These are phyloP conservation scores for Paragorgia papillata DNA, from an alignment of 92 coral and sea anemone genomes.

Conservation along the genomic window DNA sequence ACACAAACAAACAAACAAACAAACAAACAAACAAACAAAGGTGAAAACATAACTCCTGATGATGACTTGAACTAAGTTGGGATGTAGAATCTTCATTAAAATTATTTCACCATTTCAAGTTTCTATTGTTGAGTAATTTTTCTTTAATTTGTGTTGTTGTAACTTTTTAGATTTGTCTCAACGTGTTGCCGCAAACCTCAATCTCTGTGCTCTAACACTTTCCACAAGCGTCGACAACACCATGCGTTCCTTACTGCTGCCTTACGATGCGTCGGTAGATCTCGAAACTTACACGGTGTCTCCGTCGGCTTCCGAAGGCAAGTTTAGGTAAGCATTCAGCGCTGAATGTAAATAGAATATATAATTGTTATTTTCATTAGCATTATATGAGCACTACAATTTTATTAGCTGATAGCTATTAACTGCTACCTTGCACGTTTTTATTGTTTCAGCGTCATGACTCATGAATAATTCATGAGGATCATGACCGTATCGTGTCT, in stretches of 20 bases:
- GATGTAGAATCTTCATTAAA: too few relatives aligned
- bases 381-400: too few relatives aligned
- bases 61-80: too few relatives aligned
- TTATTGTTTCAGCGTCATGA: too few relatives aligned
- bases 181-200: constrained; percentile 21
- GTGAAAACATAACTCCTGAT: too few relatives aligned
- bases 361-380: neutral
- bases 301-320: constrained; percentile 9
- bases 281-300: constrained; percentile 10
- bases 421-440: too few relatives aligned
- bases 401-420: too few relatives aligned
- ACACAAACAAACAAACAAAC: too few relatives aligned
- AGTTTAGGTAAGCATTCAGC: neutral
- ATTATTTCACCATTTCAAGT: too few relatives aligned
- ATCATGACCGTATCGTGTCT: too few relatives aligned
- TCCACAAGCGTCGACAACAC: constrained; percentile 19
- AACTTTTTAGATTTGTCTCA: constrained; percentile 31
- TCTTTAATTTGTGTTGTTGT: neutral
- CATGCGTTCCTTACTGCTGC: constrained; percentile 17
- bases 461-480: too few relatives aligned
- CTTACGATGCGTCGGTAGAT: constrained; percentile 27
- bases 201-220: neutral
- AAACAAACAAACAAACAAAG: too few relatives aligned
- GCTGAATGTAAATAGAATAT: neutral
- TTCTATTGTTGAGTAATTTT: neutral